Conservation (phyloP, 1,140 invertebrate species). For the Lethrus apterus region DNA sequence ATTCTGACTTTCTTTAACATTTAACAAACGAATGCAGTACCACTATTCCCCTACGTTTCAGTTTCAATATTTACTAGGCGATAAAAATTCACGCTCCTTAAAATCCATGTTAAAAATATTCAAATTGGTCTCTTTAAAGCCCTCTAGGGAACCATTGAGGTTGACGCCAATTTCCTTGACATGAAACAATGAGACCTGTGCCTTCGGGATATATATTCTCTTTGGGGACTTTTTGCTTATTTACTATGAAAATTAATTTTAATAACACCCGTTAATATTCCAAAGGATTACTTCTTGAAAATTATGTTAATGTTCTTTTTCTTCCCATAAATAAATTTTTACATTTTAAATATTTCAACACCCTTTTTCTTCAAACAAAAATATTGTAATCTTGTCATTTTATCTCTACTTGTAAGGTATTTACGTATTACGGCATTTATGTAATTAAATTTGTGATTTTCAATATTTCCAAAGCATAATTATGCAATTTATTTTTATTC, state of each 20-base stretch:
- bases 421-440: too few relatives aligned
- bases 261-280: too few relatives aligned
- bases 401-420: too few relatives aligned
- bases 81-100: constrained; percentile 45
- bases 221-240: constrained; percentile 34
- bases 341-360: too few relatives aligned
- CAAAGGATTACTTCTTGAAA: too few relatives aligned
- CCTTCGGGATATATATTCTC: constrained; percentile 24
- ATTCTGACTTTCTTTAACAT: constrained; percentile 5
- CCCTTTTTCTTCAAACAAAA: too few relatives aligned
- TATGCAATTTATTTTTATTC: too few relatives aligned
- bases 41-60: constrained; percentile 16
- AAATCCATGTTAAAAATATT: constrained; percentile 47
- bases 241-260: constrained; percentile 33
- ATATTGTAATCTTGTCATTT: too few relatives aligned
- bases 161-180: constrained; percentile 46
- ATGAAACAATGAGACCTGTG: constrained; percentile 39
- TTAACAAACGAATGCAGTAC: constrained; percentile 12
- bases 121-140: constrained; percentile 43
- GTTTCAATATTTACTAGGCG: constrained; percentile 38
- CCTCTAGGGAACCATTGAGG: constrained; percentile 42
- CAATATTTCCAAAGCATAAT: too few relatives aligned
- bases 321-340: too few relatives aligned
- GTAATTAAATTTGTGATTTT: too few relatives aligned
- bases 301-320: too few relatives aligned